A percentile compares a stretch with the other conserved stretches of the same genome.
Conservation (phyloP, 2,113 vertebrate species). For the Cepphus grylle region DNA sequence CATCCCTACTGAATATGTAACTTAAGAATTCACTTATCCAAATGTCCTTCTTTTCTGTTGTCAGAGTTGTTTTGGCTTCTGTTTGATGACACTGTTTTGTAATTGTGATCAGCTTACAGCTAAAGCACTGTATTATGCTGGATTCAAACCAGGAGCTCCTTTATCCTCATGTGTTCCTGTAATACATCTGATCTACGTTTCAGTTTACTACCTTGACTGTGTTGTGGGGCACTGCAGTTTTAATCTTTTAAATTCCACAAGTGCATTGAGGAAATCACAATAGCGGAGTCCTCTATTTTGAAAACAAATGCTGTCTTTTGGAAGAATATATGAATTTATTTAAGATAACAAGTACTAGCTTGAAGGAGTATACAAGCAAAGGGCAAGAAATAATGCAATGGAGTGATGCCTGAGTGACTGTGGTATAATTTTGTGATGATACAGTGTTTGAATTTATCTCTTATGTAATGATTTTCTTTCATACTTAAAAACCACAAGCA, state of each 20-base stretch:
- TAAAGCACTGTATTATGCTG: not conserved
- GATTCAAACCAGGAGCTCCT: not conserved
- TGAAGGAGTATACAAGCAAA: not conserved
- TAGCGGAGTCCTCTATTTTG: not conserved
- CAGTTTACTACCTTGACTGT: not conserved
- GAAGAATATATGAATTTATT: not conserved
- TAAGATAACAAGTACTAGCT: not conserved
- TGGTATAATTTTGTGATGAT: not conserved
- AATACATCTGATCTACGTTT: not conserved
- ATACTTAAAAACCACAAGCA: not conserved
- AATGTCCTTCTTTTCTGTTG: not conserved
- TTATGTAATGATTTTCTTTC: not conserved
- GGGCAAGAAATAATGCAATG: not conserved
- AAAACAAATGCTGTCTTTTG: not conserved
- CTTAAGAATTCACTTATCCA: not conserved
- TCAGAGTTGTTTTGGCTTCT: not conserved
- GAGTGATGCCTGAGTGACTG: not conserved
- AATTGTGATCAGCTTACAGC: not conserved
- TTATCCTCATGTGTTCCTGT: not conserved
- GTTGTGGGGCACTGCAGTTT: not conserved
- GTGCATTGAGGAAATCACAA: not conserved
- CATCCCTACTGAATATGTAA: not conserved
- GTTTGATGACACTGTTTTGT: not conserved
- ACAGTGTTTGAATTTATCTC: not conserved
- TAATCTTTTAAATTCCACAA: not conserved